Evolutionary conservation across 2,888 invertebrate genomes (phyloP).

Genomic region (Tachina fera): DNA sequence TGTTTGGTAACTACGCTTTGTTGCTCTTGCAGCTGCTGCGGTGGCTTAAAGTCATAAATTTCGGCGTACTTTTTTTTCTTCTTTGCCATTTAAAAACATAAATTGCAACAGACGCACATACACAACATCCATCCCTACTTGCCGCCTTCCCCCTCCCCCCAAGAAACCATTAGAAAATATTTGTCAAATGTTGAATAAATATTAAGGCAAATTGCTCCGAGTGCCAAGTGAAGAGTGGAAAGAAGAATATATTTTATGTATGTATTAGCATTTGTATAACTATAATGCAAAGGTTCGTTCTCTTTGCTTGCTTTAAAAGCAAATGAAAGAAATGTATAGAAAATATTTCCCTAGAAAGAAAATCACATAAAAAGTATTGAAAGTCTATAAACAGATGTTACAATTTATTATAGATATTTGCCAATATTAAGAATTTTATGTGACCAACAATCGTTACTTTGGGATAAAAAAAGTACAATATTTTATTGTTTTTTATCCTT

Average conservation of each 20-base stretch:
- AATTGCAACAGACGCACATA: conserved; percentile 70
- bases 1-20: conserved; percentile 39
- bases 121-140: background rate
- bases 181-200: conserved; percentile 51
- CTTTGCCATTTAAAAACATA: conserved; percentile 78
- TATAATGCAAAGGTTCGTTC: conserved; percentile 40
- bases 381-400: conserved; percentile 65
- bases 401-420: conserved; percentile 60
- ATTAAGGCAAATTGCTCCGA: conserved; percentile 37
- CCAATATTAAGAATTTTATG: conserved; percentile 65
- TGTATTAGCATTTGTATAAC: conserved; percentile 4
- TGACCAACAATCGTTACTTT: conserved; percentile 60
- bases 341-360: conserved; percentile 2
- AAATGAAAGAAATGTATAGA: background rate
- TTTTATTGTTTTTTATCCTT: conserved; percentile 46
- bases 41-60: conserved; percentile 78
- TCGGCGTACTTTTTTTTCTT: conserved; percentile 81
- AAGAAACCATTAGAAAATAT: conserved; percentile 16
- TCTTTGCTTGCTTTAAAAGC: background rate
- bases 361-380: conserved; percentile 25
- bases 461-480: conserved; percentile 14
- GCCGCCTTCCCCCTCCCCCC: background rate
- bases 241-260: conserved; percentile 11
- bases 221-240: conserved; percentile 15
- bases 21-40: conserved; percentile 62